Conservation (phyloP, 1,140 invertebrate species). For the Pseudomyrmex sp. region DNA sequence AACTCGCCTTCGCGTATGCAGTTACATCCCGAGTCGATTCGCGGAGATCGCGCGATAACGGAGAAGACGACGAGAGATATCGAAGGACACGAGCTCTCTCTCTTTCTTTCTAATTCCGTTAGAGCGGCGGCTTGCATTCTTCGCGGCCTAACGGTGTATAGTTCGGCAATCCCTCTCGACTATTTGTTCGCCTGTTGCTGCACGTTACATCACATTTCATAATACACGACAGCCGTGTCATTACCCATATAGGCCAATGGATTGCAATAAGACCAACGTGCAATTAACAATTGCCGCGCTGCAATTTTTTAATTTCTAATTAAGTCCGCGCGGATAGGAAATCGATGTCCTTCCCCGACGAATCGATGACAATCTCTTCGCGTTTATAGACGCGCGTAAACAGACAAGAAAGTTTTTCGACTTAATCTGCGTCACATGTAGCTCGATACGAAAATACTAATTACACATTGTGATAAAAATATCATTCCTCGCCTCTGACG, state of each 20-base stretch:
- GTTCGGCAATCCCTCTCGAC: constrained; percentile 44
- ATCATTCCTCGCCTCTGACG: too few relatives aligned
- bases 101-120: constrained; percentile 40
- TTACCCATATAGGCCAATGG: constrained; percentile 58
- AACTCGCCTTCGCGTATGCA: constrained; percentile 16
- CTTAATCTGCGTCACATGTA: too few relatives aligned
- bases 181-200: constrained; percentile 18
- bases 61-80: constrained; percentile 7
- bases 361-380: background rate
- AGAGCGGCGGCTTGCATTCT: constrained; percentile 37
- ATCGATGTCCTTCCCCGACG: background rate
- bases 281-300: constrained; percentile 34
- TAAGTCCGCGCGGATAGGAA: background rate
- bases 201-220: constrained; percentile 48
- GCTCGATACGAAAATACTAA: too few relatives aligned
- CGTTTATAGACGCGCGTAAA: too few relatives aligned
- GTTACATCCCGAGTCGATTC: constrained; percentile 17
- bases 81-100: constrained; percentile 30
- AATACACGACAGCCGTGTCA: constrained; percentile 43
- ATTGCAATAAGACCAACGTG: constrained; percentile 44
- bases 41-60: constrained; percentile 42
- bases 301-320: constrained; percentile 39
- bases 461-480: too few relatives aligned
- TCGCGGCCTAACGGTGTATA: constrained; percentile 48
- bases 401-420: too few relatives aligned